phyloP scores from a whole-genome alignment of 35 echinoderm and acorn worm species.

The Stichopus chloronotus region DNA sequence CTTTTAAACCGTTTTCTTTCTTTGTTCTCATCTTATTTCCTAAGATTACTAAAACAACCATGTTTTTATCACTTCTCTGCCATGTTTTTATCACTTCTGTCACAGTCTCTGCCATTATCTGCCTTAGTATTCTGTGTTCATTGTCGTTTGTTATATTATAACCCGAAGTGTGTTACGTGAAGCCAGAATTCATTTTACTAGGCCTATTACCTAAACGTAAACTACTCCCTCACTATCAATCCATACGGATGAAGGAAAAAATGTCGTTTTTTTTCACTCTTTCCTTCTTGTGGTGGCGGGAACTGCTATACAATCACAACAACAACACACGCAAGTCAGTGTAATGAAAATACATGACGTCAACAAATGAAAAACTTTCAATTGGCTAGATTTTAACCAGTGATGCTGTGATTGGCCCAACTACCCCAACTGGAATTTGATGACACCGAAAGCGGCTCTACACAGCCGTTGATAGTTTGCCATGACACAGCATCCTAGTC shows the following conservation, averaged over 20 bases:
- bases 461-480: neutral
- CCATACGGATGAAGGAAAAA: neutral
- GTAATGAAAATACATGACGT: constrained; percentile 42
- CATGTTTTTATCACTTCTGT: too few species aligned
- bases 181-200: too few species aligned
- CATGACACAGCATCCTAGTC: constrained; percentile 51
- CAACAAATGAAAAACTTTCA: constrained; percentile 20
- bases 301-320: constrained; percentile 10
- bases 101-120: too few species aligned
- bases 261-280: neutral
- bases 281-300: neutral
- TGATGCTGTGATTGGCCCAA: neutral
- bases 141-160: too few species aligned
- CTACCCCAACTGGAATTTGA: constrained; percentile 22
- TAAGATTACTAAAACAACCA: too few species aligned
- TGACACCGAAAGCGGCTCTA: constrained; percentile 32
- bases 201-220: neutral
- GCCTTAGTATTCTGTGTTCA: too few species aligned
- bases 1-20: too few species aligned
- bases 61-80: too few species aligned
- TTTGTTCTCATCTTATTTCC: too few species aligned
- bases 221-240: neutral
- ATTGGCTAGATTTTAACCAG: neutral
- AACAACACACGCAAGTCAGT: neutral
- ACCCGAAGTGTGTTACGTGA: too few species aligned